Evolutionary conservation across 2,113 vertebrate genomes (phyloP), one percentile per base, ranked within the genome.

Genomic region (Gavia stellata): DNA sequence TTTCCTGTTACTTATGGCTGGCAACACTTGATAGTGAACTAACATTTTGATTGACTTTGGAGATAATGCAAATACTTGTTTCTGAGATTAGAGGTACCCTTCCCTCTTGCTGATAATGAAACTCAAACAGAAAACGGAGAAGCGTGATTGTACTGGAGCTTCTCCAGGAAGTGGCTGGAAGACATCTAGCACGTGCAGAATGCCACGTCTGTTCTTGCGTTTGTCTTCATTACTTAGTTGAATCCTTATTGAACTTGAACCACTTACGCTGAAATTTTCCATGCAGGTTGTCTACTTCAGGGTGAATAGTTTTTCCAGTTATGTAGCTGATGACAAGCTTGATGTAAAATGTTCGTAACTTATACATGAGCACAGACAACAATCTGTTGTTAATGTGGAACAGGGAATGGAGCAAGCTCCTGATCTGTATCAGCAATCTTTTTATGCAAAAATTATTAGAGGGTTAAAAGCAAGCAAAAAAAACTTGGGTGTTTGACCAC

Each of bases 161-260:
- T 95, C 34, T 71, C 13, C 9, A 47, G 52, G 23, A 74, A 45
- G 11, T 24, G 38, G 4, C 38, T 88, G 33, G 77, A 70, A 73
- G 63, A 45, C 0, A 1, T 61, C 25, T 86, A 50, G 26, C 29
- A 31, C 2, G 4, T 53, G 31, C 16, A 42, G 80, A 80, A 66
- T 61, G 16, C 25, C 2, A 1, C 2, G 0, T 66, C 29, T 83
- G 9, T 6, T 70, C 36, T 58, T 52, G 18, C 3, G 6, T 36
- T 40, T 81, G 24, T 84, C 73, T 80, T 80, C 8, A 17, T n/a
- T 61, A 23, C 25, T 77, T 52, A 62, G 56, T 4, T 49, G 29
- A 78, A 45, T 31, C 16, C 78, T 34, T 55, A 55, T 11, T 86
- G 40, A 71, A 31, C 26, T 84, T 71, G 21, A 66, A 24, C 29